These are phyloP conservation scores for Callocephalon fimbriatum DNA, from an alignment of 2,113 vertebrate species.

Conservation along the genomic window DNA sequence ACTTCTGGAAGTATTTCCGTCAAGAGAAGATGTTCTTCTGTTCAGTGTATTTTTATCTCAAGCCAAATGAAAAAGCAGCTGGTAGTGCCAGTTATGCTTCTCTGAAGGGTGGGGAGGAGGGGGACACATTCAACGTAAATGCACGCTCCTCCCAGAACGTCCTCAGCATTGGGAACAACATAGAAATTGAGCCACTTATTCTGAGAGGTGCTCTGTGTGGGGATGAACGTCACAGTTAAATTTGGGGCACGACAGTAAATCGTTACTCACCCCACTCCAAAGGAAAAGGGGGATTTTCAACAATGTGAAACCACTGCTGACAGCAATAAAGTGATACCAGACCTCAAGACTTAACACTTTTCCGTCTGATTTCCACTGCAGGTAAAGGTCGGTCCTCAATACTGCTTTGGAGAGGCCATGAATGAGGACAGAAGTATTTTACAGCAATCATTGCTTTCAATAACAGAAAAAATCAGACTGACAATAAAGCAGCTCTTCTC, in stretches of 20 bases:
- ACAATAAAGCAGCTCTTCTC: not conserved
- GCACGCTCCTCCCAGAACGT: not conserved
- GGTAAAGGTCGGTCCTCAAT: not conserved
- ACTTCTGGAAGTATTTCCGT: constrained; percentile 51
- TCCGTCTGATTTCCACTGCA: not conserved
- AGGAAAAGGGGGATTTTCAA: not conserved
- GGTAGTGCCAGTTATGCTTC: constrained; percentile 69
- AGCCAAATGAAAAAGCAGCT: constrained; percentile 66
- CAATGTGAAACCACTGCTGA: not conserved
- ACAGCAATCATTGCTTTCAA: not conserved
- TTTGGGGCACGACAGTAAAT: not conserved
- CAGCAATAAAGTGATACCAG: not conserved
- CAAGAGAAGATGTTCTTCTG: constrained; percentile 61
- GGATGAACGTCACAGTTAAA: not conserved
- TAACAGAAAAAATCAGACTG: not conserved
- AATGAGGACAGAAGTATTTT: not conserved
- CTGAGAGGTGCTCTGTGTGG: not conserved
- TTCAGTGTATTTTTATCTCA: constrained; percentile 67
- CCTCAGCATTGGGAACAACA: not conserved
- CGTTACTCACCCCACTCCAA: not conserved
- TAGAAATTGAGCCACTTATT: not conserved
- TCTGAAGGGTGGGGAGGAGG: constrained; percentile 22
- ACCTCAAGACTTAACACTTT: not conserved
- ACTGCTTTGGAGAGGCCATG: not conserved
- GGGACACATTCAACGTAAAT: not conserved